A percentile compares a stretch with the other conserved stretches of the same genome.
These are phyloP conservation scores for Trochalopteron elliotii DNA, from an alignment of 2,113 vertebrate genomes.

Conservation along the genomic window DNA sequence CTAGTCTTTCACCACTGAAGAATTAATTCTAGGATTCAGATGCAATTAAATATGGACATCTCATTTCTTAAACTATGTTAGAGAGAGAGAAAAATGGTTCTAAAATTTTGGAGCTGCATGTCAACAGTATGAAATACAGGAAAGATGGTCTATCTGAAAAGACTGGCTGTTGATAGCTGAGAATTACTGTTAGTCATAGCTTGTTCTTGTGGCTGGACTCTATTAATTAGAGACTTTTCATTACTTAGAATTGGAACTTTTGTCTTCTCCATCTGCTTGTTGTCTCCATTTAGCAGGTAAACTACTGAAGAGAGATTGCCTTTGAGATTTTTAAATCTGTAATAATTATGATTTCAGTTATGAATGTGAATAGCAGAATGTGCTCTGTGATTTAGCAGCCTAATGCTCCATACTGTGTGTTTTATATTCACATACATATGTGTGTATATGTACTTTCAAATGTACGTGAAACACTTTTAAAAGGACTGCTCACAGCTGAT, in stretches of 20 bases:
- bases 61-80: neutral
- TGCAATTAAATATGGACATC: neutral
- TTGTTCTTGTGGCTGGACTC: neutral
- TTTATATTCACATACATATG: neutral
- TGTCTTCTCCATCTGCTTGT: neutral
- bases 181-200: neutral
- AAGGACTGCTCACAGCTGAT: neutral
- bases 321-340: neutral
- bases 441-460: neutral
- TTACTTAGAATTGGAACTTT: neutral
- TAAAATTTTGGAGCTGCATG: neutral
- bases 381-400: neutral
- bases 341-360: neutral
- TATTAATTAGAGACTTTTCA: neutral
- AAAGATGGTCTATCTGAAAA: neutral
- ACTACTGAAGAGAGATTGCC: neutral
- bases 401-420: neutral
- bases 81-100: neutral
- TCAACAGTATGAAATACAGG: neutral
- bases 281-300: neutral
- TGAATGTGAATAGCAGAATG: neutral
- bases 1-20: slow-evolving; percentile 24
- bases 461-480: neutral
- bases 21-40: neutral
- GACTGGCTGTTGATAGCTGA: neutral